Base-by-base conservation (phyloP, 2,888 invertebrate genomes). In the Ochropleura leucogaster region DNA sequence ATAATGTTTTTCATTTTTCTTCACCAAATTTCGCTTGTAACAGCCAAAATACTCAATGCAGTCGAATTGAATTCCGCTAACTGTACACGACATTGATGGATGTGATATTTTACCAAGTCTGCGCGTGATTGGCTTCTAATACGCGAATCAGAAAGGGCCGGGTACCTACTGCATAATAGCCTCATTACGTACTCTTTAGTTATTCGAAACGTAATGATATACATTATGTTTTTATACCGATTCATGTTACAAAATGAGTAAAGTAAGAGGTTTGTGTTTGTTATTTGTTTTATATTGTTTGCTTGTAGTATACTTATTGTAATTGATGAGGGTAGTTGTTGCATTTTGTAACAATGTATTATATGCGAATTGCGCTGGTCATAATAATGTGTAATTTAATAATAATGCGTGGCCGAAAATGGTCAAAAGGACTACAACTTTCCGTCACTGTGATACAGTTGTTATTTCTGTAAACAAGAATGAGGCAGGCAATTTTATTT, bases 71-170 rank as follows among this genome's bases (percentile, higher is more conserved):
- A 78, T 79, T 65, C 69, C 40, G 14, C 40, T 81, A 81, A 82
- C 79, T 47, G 74, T 82, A 77, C 42, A 42, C 47, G 77, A 86
- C 87, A 66, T 79, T 87, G 83, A 85, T 82, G n/a, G 80, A 82
- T 87, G 82, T 49, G 73, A 75, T 75, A 76, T 72, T 81, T 83
- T 74, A 42, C 62, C 60, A 83, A 79, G 66, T 68, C 74, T 68
- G 82, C 67, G 71, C 81, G 76, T 83, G 83, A 82, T 79, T 82
- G 80, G 76, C 68, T 78, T 80, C 78, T 83, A 83, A 85, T 76
- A 79, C 72, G 79, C 76, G 77, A 85, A 79, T 85, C 74, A 77
- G 64, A 77, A 80, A 74, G 85, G 76, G 79, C 79, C 73, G 10
- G 10, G 44, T 59, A 55, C n/a, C n/a, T n/a, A n/a, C 62, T 63